Conservation (phyloP, 2,888 invertebrate species). For the Troides helena region DNA sequence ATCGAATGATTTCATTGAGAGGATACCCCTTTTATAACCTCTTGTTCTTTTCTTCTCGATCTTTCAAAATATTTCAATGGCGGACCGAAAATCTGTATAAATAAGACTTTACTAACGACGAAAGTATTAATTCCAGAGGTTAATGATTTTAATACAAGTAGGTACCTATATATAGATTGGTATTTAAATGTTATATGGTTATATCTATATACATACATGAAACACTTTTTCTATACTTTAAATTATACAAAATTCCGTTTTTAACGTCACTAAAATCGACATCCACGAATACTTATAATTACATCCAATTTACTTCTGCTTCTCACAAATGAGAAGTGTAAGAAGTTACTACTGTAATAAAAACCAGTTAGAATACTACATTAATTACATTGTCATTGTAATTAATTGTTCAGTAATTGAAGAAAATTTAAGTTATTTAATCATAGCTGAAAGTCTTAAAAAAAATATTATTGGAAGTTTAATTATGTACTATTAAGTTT, state of each 20-base stretch:
- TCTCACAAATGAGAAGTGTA: neutral
- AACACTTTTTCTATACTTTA: neutral
- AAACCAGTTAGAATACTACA: neutral
- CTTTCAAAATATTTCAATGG: neutral
- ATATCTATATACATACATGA: neutral
- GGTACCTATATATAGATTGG: neutral
- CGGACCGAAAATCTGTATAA: neutral
- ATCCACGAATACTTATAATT: neutral
- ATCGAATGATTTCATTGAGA: constrained; percentile 7
- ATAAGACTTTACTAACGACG: neutral
- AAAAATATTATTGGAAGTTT: too few species aligned
- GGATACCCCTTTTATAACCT: constrained; percentile 4
- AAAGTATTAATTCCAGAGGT: neutral
- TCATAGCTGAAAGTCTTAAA: too few species aligned
- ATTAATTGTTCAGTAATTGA: neutral
- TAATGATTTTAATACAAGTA: neutral
- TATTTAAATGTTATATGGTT: neutral
- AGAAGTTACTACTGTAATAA: neutral
- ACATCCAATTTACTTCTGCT: neutral
- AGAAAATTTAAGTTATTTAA: too few species aligned
- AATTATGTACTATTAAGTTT: too few species aligned
- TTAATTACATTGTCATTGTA: neutral
- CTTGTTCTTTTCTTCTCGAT: neutral
- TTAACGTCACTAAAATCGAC: too few species aligned
- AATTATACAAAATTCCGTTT: neutral